Conservation (phyloP, 2,888 invertebrate genomes). For the Eledone cirrhosa region DNA sequence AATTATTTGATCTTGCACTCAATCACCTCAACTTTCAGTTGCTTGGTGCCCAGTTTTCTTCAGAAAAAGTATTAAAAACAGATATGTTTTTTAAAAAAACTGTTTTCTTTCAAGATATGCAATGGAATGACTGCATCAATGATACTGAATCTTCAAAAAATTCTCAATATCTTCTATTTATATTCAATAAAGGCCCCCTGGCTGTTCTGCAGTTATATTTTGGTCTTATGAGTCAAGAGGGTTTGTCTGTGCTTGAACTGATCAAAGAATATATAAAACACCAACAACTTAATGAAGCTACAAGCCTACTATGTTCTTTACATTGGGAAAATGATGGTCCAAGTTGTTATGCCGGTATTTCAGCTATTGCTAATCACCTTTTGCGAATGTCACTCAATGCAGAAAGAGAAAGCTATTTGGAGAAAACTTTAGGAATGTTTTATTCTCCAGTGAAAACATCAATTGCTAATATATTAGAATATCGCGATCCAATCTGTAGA, state of each 20-base stretch:
- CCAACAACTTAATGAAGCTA: constrained; percentile 76
- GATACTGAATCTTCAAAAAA: neutral
- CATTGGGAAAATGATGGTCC: constrained; percentile 84
- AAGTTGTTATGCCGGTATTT: constrained; percentile 79
- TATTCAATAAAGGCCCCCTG: constrained; percentile 69
- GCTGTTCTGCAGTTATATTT: constrained; percentile 59
- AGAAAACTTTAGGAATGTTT: constrained; percentile 83
- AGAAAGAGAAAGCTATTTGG: constrained; percentile 72
- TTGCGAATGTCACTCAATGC: constrained; percentile 72
- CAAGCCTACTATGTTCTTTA: constrained; percentile 75
- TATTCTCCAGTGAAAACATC: constrained; percentile 77
- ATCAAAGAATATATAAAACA: constrained; percentile 75
- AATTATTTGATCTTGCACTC: constrained; percentile 67
- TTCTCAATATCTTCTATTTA: neutral
- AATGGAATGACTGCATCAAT: neutral
- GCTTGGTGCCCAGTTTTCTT: constrained; percentile 72
- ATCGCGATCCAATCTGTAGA: constrained; percentile 79
- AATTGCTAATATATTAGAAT: constrained; percentile 77
- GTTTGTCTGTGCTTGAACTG: constrained; percentile 73
- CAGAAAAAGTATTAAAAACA: constrained; percentile 74
- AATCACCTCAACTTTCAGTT: constrained; percentile 76
- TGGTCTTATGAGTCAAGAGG: constrained; percentile 62
- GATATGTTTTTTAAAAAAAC: constrained; percentile 72
- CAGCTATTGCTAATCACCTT: constrained; percentile 77
- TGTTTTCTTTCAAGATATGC: neutral